Evolutionary conservation across 2,888 invertebrate genomes (phyloP).

Genomic region (Halocaridina rubra): DNA sequence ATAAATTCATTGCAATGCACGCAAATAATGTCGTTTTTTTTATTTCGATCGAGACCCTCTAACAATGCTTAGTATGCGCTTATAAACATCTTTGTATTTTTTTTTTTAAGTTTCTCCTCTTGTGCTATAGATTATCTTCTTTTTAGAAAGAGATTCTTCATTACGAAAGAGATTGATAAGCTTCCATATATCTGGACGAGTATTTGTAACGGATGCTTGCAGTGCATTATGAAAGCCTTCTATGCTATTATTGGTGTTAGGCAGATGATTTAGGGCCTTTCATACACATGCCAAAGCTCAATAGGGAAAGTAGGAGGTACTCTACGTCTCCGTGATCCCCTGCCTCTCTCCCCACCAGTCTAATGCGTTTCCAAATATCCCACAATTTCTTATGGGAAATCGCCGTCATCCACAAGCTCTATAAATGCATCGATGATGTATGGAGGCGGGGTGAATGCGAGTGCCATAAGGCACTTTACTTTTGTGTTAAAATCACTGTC

Average conservation of each 20-base stretch:
- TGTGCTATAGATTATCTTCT: too few relatives aligned
- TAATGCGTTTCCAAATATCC: conserved; percentile 30
- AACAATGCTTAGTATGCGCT: too few relatives aligned
- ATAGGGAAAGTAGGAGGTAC: conserved; percentile 27
- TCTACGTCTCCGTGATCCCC: conserved; percentile 19
- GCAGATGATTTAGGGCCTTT: neutral
- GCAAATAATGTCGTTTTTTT: neutral
- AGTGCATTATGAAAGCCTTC: neutral
- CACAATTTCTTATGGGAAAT: conserved; percentile 39
- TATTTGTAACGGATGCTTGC: neutral
- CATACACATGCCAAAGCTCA: conserved; percentile 39
- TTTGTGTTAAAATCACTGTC: conserved; percentile 42
- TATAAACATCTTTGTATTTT: neutral
- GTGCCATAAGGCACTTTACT: conserved; percentile 19
- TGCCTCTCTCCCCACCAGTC: conserved; percentile 37
- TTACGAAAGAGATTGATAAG: neutral
- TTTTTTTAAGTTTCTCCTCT: too few relatives aligned
- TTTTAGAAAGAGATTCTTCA: neutral
- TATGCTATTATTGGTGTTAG: too few relatives aligned
- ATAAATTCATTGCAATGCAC: neutral
- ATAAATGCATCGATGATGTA: conserved; percentile 25
- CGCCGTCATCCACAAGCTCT: conserved; percentile 34
- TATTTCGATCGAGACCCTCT: too few relatives aligned
- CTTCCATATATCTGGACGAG: neutral
- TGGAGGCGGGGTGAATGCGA: conserved; percentile 16